Percentiles rank a stretch among this genome's conserved stretches.
These are phyloP conservation scores for Odontamblyopus rebecca DNA, from an alignment of 2,797 vertebrate species.

Conservation along the genomic window DNA sequence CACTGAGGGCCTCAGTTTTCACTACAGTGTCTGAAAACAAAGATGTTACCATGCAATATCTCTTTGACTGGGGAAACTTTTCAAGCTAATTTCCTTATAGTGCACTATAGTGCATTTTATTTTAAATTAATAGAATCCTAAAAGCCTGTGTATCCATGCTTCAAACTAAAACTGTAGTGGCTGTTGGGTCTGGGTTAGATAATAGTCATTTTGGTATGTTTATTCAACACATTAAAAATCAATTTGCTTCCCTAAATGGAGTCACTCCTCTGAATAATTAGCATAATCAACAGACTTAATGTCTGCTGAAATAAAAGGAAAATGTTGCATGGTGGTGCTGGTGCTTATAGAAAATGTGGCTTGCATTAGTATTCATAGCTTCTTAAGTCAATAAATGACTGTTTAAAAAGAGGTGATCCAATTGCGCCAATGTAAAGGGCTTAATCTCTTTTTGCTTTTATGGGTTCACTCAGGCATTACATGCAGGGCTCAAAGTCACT, in stretches of 20 bases:
- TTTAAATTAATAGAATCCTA: too few relatives aligned
- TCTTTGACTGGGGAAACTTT: background rate
- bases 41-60: background rate
- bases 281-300: background rate
- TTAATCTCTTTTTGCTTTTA: constrained; percentile 12
- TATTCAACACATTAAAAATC: background rate
- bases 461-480: constrained; percentile 1
- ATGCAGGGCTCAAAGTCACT: background rate
- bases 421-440: constrained; percentile 10
- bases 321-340: constrained; percentile 3
- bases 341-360: constrained; percentile 29
- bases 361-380: constrained; percentile 33
- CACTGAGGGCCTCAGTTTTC: constrained; percentile 81
- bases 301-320: background rate
- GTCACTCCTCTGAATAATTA: background rate
- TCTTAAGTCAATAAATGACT: constrained; percentile 23
- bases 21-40: constrained; percentile 75
- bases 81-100: background rate
- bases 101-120: too few relatives aligned
- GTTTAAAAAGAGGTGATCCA: constrained; percentile 28
- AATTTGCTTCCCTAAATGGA: background rate
- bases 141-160: too few relatives aligned
- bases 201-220: background rate
- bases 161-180: background rate
- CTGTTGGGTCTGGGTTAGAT: background rate